phyloP scores from a whole-genome alignment of 2,113 vertebrate species.

The Genyomyrus donnyi region DNA sequence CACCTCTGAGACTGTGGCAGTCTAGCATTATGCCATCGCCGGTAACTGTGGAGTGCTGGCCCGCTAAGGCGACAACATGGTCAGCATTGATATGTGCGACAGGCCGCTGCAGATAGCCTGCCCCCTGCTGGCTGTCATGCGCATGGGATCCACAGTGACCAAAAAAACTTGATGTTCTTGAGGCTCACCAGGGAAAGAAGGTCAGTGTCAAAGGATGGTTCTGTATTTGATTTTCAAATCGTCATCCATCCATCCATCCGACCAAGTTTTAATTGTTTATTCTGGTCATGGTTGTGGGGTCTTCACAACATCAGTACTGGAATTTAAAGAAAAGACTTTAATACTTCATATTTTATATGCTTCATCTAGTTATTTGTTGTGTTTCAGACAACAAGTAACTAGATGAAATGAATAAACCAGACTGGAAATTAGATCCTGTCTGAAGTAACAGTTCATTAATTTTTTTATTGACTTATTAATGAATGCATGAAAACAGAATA shows the following conservation, averaged over 20 bases:
- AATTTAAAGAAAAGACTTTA: neutral
- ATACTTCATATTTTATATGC: neutral
- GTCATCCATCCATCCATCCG: neutral
- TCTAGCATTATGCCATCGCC: conserved; percentile 43
- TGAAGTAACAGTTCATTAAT: neutral
- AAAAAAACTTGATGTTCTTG: conserved; percentile 53
- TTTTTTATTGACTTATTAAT: neutral
- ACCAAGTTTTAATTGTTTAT: neutral
- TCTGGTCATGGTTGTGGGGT: neutral
- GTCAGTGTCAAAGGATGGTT: conserved; percentile 54
- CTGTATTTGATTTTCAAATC: neutral
- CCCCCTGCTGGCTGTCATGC: conserved; percentile 54
- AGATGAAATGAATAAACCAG: neutral
- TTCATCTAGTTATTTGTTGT: too few species aligned
- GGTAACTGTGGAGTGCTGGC: conserved; percentile 61
- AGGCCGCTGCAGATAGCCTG: conserved; percentile 51
- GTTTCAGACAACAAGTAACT: neutral
- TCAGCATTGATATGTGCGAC: conserved; percentile 64
- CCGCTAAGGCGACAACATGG: conserved; percentile 51
- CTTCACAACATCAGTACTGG: neutral
- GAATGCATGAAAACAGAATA: neutral
- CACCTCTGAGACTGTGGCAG: conserved; percentile 67
- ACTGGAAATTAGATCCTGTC: neutral
- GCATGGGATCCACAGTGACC: neutral
- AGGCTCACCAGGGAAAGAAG: conserved; percentile 69